Percentiles rank a stretch among this genome's conserved stretches.
These are phyloP conservation scores for Cardinalis cardinalis DNA, from an alignment of 2,113 vertebrate species.

Conservation along the genomic window DNA sequence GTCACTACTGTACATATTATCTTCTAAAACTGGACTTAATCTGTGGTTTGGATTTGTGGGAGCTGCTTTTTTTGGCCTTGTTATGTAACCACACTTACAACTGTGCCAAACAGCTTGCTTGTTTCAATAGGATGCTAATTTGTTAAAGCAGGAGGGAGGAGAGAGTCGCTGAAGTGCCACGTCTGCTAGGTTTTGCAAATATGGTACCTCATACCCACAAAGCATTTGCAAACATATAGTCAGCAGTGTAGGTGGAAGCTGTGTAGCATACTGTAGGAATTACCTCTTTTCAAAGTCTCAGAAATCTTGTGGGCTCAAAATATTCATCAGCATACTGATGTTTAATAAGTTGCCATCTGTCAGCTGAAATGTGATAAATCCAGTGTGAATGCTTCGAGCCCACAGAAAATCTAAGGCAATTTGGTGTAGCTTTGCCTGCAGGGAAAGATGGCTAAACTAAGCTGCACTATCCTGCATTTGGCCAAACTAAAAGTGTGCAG, in stretches of 20 bases:
- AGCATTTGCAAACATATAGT: constrained; percentile 12
- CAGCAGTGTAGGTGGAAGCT: not conserved
- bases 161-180: constrained; percentile 1
- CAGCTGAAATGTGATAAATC: constrained; percentile 29
- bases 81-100: constrained; percentile 6
- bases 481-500: not conserved
- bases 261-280: not conserved
- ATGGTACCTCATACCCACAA: not conserved
- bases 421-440: not conserved
- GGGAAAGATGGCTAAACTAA: not conserved
- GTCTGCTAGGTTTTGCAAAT: constrained; percentile 26
- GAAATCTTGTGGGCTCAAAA: constrained; percentile 8
- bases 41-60: constrained; percentile 39
- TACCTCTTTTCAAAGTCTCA: constrained; percentile 16
- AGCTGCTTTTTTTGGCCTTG: constrained; percentile 42
- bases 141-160: not conserved
- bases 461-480: not conserved
- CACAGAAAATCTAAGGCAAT: not conserved
- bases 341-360: constrained; percentile 37
- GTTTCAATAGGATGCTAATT: constrained; percentile 23
- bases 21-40: constrained; percentile 32
- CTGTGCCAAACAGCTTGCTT: constrained; percentile 19
- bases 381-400: constrained; percentile 1
- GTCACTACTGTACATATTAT: constrained; percentile 18
- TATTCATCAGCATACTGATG: constrained; percentile 7